Evolutionary conservation across 53 echinoderm and acorn worm genomes (phyloP), one percentile per base, ranked within the genome.

Genomic region (Holothuria leucospilota): DNA sequence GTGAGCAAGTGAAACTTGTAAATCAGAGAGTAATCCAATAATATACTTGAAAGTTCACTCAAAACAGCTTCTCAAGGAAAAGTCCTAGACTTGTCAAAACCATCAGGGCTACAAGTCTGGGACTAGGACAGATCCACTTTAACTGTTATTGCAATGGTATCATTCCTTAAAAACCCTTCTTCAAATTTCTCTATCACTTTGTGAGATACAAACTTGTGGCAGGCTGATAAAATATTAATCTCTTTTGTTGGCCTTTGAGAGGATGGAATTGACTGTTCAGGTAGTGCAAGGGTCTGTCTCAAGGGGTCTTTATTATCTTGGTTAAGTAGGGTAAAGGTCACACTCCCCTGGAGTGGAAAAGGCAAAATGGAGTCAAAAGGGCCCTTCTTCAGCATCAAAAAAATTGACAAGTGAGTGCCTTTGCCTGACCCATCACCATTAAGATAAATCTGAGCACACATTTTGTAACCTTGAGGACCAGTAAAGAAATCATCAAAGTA

Each of bases 171-270:
- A 66, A 65, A 83, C 16, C 84, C 84, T 23, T 26, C 27, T 60
- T 62, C 6, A 20, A 39, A 64, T 24, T 89, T 78, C 24, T 72
- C 77, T 21, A 91, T 67, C 42, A 86, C 87, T 13, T 72, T 53
- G 38, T 92, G 84, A 13, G 89, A 72, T 49, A 87, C 89, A 52
- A 92, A 94, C 63, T 86, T 59, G 29, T 92, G 92, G 59, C 87
- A 87, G n/a, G 92, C 94, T 34, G 91, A 89, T 68, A 92, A 89
- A 72, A 94, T 87, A 63, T 89, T 94, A 89, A 94, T 94, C 18
- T 94, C 91, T 10, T 58, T 84, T 18, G 85, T 80, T 39, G 94
- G 92, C 4, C 86, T 82, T 53, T 83, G 81, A 29, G 92, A 94
- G 42, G 86, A 75, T 34, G 85, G 82, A 51, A 78, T 84, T 16